These are phyloP conservation scores for Kryptolebias marmoratus DNA, from an alignment of 2,113 vertebrate genomes.

Conservation along the genomic window DNA sequence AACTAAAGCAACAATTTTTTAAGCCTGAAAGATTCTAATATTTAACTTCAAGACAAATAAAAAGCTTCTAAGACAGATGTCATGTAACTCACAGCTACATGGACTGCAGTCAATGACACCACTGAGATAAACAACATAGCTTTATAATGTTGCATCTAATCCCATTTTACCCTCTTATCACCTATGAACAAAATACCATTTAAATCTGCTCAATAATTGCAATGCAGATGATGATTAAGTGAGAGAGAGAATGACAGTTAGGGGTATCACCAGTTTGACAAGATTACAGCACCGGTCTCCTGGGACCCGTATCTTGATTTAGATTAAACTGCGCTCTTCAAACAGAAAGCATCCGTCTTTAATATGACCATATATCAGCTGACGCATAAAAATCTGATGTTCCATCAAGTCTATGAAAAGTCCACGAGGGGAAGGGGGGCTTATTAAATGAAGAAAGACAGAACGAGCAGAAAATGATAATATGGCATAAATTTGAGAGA, in stretches of 20 bases:
- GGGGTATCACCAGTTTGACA: constrained; percentile 60
- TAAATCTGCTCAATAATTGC: constrained; percentile 70
- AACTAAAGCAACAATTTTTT: too few relatives aligned
- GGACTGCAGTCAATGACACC: constrained; percentile 26
- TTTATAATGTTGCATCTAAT: constrained; percentile 55
- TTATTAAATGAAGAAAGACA: constrained; percentile 52
- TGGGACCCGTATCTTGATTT: constrained; percentile 73
- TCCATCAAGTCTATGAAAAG: constrained; percentile 54
- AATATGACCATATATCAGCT: constrained; percentile 66
- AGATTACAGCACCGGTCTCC: constrained; percentile 69
- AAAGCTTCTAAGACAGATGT: constrained; percentile 41
- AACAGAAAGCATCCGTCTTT: constrained; percentile 68
- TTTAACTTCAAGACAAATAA: constrained; percentile 46
- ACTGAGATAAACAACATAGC: constrained; percentile 48
- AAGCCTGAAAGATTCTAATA: background rate
- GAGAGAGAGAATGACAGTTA: constrained; percentile 58
- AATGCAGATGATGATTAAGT: constrained; percentile 66
- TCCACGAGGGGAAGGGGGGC: constrained; percentile 10
- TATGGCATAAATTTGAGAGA: constrained; percentile 10
- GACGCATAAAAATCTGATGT: constrained; percentile 54
- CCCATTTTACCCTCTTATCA: constrained; percentile 63
- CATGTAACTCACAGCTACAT: constrained; percentile 16
- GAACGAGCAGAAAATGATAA: constrained; percentile 23
- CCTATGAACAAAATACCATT: constrained; percentile 61
- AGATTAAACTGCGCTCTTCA: constrained; percentile 74